Conservation (phyloP, 2,888 invertebrate genomes). For the Keiferia lycopersicella region DNA sequence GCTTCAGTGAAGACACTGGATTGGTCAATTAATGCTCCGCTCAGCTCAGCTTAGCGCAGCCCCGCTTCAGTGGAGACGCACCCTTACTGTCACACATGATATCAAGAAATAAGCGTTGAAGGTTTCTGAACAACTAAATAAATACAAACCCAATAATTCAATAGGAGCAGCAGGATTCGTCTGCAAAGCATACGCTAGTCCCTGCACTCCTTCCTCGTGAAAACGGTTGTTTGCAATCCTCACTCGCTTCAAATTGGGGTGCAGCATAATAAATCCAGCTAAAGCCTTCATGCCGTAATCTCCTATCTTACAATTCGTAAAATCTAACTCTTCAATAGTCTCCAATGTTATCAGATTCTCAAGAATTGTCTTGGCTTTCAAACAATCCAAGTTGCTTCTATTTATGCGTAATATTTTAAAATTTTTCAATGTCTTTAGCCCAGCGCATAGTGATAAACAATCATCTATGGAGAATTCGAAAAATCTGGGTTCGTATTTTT, state of each 20-base stretch:
- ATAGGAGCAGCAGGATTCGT: conserved; percentile 75
- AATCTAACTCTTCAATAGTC: conserved; percentile 81
- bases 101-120: no score
- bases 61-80: no score
- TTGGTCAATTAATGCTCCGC: no score
- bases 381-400: conserved; percentile 81
- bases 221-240: conserved; percentile 81
- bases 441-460: conserved; percentile 79
- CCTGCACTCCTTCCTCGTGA: conserved; percentile 76
- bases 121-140: not conserved
- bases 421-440: conserved; percentile 67
- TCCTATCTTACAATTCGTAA: conserved; percentile 84
- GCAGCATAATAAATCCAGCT: conserved; percentile 77
- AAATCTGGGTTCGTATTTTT: conserved; percentile 79
- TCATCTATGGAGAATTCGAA: conserved; percentile 83
- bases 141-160: conserved; percentile 61
- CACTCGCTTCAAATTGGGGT: conserved; percentile 71
- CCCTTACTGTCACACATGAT: no score
- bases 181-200: conserved; percentile 76
- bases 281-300: conserved; percentile 84
- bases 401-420: conserved; percentile 80
- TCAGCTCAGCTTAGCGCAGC: no score
- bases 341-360: conserved; percentile 75
- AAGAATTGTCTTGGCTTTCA: conserved; percentile 80
- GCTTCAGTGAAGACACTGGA: no score